phyloP scores from a whole-genome alignment of 1,140 invertebrate genomes.

The Ooceraea biroi region DNA sequence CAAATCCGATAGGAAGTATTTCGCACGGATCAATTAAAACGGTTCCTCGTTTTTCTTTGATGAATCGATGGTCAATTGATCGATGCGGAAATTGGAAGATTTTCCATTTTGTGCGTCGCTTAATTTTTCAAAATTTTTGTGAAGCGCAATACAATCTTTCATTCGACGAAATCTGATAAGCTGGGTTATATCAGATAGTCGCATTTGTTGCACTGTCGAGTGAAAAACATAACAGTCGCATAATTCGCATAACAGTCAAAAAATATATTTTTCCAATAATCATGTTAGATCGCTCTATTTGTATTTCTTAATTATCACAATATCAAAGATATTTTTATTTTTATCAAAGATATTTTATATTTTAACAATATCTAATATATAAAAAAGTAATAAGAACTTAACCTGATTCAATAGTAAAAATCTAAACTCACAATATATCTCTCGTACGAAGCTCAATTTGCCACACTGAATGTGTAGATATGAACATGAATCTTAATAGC shows the following conservation, averaged over 20 bases:
- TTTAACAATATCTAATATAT: background rate
- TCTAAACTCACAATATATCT: background rate
- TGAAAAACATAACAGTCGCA: conserved; percentile 16
- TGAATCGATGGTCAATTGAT: conserved; percentile 49
- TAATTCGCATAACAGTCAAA: too few species aligned
- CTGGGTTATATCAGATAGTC: conserved; percentile 32
- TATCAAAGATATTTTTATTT: too few species aligned
- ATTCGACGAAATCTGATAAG: conserved; percentile 46
- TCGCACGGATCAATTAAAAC: conserved; percentile 50
- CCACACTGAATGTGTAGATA: background rate
- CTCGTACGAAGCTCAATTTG: background rate
- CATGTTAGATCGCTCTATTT: background rate
- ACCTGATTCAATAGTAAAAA: background rate
- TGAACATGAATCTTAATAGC: conserved; percentile 1
- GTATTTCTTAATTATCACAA: background rate
- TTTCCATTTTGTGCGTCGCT: conserved; percentile 39
- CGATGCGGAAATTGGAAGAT: conserved; percentile 55
- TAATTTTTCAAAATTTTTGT: conserved; percentile 26
- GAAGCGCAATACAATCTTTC: background rate
- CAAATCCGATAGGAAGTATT: conserved; percentile 49
- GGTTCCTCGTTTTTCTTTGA: conserved; percentile 40
- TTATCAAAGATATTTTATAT: too few species aligned
- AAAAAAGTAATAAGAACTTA: background rate
- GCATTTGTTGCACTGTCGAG: conserved; percentile 12
- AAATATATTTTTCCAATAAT: conserved; percentile 27